phyloP scores from a whole-genome alignment of 2,113 vertebrate species.

The Herpailurus yagouaroundi region DNA sequence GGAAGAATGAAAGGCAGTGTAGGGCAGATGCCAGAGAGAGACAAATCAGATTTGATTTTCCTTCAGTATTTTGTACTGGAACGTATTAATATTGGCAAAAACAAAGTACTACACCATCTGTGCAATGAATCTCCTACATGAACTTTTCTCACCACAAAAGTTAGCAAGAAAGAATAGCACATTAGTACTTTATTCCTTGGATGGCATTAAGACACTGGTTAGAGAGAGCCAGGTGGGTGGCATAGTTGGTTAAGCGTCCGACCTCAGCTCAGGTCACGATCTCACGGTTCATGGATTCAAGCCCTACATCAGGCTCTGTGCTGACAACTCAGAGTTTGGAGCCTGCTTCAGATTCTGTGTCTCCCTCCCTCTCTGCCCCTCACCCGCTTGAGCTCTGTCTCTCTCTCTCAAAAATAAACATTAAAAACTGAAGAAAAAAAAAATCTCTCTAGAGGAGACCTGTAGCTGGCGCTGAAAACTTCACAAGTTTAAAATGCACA shows the following conservation, averaged over 20 bases:
- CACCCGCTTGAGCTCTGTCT: no score
- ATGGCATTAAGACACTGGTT: not conserved
- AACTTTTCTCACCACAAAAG: slow-evolving; percentile 7
- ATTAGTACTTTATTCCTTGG: not conserved
- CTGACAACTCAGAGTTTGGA: no score
- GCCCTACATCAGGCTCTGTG: no score
- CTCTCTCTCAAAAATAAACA: no score
- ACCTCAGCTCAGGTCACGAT: no score
- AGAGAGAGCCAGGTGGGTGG: no score
- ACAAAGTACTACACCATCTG: not conserved
- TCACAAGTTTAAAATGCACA: not conserved
- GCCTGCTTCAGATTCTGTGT: no score
- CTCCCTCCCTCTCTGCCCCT: no score
- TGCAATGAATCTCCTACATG: not conserved
- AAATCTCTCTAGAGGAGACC: not conserved
- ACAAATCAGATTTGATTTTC: not conserved
- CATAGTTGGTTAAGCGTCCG: no score
- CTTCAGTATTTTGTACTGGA: not conserved
- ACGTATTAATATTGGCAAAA: not conserved
- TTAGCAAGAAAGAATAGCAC: not conserved
- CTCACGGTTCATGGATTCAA: no score
- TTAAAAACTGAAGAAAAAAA: not conserved
- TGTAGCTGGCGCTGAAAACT: not conserved
- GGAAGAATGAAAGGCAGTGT: not conserved
- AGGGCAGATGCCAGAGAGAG: not conserved